A percentile compares a stretch with the other conserved stretches of the same genome.
These are phyloP conservation scores for Chloromyia formosa DNA, from an alignment of 2,888 invertebrate genomes.

Conservation along the genomic window DNA sequence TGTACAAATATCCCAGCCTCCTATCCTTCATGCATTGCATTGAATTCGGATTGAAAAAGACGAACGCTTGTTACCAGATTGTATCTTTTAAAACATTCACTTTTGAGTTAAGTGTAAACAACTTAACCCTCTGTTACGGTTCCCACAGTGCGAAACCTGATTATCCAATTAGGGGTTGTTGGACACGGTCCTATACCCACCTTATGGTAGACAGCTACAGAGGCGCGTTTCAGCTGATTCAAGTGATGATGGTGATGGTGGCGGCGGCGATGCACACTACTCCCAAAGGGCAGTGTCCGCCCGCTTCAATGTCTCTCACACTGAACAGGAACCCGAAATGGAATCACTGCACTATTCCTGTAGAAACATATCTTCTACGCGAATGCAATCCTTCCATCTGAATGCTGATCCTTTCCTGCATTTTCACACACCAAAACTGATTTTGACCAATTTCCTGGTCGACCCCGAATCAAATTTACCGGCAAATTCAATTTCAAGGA, in stretches of 20 bases:
- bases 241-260: too few relatives aligned
- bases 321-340: not conserved
- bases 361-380: not conserved
- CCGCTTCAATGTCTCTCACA: slow-evolving; percentile 17
- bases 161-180: too few relatives aligned
- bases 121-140: too few relatives aligned
- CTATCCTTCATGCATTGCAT: too few relatives aligned
- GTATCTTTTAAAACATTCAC: too few relatives aligned
- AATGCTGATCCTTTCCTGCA: slow-evolving; percentile 27
- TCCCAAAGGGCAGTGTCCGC: slow-evolving; percentile 18
- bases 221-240: too few relatives aligned
- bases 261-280: not conserved
- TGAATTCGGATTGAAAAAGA: too few relatives aligned
- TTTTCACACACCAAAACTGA: slow-evolving; percentile 34
- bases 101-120: too few relatives aligned
- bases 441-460: slow-evolving; percentile 44
- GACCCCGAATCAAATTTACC: slow-evolving; percentile 32
- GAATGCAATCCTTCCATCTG: not conserved
- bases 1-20: too few relatives aligned
- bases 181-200: not conserved
- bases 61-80: too few relatives aligned
- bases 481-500: slow-evolving; percentile 4
- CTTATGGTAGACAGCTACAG: slow-evolving; percentile 19
- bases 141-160: too few relatives aligned
- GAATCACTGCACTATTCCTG: slow-evolving; percentile 18